Evolutionary conservation across 2,113 vertebrate species (phyloP).

Genomic region (Oryzias woworae): DNA sequence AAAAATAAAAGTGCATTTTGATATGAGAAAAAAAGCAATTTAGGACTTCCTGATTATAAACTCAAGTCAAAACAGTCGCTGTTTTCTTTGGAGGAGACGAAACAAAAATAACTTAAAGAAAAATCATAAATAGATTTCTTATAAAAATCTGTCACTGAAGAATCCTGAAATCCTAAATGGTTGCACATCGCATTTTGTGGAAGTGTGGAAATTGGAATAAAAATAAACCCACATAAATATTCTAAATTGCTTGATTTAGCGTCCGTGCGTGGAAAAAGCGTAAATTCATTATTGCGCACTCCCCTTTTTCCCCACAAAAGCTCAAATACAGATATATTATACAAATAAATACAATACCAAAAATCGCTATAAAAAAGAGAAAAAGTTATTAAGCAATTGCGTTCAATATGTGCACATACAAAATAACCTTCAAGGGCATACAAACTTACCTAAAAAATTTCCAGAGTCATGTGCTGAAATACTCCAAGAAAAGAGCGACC

Average conservation of each 20-base stretch:
- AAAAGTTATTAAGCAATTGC: background rate
- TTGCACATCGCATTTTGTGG: no score
- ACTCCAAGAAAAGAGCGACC: slow-evolving; percentile 9
- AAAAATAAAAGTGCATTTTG: background rate
- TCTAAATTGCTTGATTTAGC: no score
- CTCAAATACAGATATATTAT: background rate
- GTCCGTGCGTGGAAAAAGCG: slow-evolving; percentile 7
- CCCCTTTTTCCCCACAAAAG: background rate
- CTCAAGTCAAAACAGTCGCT: no score
- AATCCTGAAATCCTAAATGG: no score
- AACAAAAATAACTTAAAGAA: no score
- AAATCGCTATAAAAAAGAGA: background rate
- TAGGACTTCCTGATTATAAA: no score
- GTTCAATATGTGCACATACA: background rate
- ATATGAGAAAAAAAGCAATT: background rate
- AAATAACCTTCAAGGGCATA: background rate
- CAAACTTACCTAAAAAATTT: slow-evolving; percentile 52
- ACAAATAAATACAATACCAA: background rate
- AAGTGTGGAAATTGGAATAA: no score
- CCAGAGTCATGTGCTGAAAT: slow-evolving; percentile 48
- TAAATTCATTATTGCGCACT: slow-evolving; percentile 49
- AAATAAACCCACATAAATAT: no score
- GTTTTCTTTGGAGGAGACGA: no score
- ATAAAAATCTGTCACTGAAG: no score
- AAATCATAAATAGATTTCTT: no score